phyloP scores from a whole-genome alignment of 1,140 invertebrate genomes.

The Bradysia coprophila region DNA sequence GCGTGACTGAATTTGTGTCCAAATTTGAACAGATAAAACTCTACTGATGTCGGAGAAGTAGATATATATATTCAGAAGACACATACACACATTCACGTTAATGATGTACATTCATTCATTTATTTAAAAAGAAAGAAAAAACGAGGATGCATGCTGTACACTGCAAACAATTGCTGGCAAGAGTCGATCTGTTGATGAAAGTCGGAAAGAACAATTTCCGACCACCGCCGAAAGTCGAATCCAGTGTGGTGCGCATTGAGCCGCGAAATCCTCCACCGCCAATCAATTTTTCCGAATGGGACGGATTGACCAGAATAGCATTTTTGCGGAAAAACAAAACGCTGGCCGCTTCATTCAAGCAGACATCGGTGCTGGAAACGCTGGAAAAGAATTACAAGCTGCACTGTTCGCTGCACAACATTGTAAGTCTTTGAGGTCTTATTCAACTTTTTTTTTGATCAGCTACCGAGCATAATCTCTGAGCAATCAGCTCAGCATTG shows the following conservation, averaged over 20 bases:
- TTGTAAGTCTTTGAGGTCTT: no score
- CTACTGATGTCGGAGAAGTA: no score
- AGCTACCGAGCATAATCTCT: no score
- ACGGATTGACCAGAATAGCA: conserved; percentile 84
- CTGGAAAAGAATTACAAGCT: conserved; percentile 78
- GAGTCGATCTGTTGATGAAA: conserved; percentile 96
- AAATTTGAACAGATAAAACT: no score
- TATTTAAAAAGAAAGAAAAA: no score
- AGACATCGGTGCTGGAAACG: conserved; percentile 54
- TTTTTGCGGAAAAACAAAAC: conserved; percentile 96
- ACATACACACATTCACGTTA: no score
- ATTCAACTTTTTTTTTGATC: no score
- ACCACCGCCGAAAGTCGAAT: conserved; percentile 97
- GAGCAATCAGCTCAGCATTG: no score
- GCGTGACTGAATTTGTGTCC: no score
- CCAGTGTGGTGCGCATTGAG: conserved; percentile 94
- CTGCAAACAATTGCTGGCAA: conserved; percentile 84
- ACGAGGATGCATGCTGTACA: no score
- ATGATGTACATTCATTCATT: no score
- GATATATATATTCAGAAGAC: no score
- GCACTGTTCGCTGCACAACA: conserved; percentile 67
- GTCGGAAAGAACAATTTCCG: conserved; percentile 94
- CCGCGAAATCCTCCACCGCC: conserved; percentile 91
- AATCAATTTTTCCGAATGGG: conserved; percentile 96
- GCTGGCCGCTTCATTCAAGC: conserved; percentile 66